A percentile compares a stretch with the other conserved stretches of the same genome.
phyloP scores from a whole-genome alignment of 2,797 vertebrate species.

The Acrossocheilus wenchowensis region DNA sequence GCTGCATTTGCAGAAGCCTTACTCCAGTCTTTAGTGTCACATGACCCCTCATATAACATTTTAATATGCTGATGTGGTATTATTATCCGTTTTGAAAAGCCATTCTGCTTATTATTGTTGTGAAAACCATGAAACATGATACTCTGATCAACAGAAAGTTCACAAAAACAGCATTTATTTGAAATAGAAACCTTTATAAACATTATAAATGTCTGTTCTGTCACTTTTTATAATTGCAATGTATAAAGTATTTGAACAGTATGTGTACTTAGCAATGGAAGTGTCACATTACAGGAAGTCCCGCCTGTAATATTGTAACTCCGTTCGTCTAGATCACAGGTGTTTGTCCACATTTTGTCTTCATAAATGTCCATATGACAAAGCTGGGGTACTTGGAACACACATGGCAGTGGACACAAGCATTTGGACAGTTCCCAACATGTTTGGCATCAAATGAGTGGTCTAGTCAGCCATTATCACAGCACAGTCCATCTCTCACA shows the following conservation, averaged over 20 bases:
- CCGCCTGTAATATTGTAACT: background rate
- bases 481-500: background rate
- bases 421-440: slow-evolving; percentile 10
- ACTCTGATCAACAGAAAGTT: background rate
- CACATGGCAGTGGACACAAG: slow-evolving; percentile 29
- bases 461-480: background rate
- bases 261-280: background rate
- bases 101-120: background rate
- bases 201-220: background rate
- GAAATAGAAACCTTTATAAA: background rate
- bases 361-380: slow-evolving; percentile 2
- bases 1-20: too few species aligned
- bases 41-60: background rate
- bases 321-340: background rate
- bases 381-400: slow-evolving; percentile 8
- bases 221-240: background rate
- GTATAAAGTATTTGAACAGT: background rate
- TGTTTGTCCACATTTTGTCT: background rate
- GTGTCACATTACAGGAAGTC: background rate
- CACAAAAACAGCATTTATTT: background rate
- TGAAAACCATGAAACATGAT: background rate
- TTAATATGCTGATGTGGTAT: background rate
- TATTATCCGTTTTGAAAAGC: background rate
- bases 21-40: background rate
- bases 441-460: background rate